phyloP scores from a whole-genome alignment of 2,888 invertebrate genomes.

The Ophion ventricosus region DNA sequence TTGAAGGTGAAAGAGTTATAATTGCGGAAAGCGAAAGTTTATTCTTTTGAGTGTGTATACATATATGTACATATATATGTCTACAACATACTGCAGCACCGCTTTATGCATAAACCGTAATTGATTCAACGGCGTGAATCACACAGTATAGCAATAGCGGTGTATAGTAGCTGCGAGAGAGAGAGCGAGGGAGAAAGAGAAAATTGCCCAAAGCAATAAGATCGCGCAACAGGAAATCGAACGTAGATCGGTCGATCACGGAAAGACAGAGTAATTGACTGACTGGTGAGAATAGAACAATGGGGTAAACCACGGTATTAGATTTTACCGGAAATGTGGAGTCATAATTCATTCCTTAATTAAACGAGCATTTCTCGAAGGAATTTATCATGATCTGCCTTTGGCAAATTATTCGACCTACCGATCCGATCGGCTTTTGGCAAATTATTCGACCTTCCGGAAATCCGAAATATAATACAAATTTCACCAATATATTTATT shows the following conservation, averaged over 20 bases:
- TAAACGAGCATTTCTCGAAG: neutral
- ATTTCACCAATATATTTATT: neutral
- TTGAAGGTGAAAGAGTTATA: neutral
- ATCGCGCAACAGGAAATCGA: conserved; percentile 43
- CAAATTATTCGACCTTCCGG: too few relatives aligned
- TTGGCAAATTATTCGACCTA: neutral
- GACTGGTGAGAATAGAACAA: conserved; percentile 8
- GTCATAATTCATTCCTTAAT: neutral
- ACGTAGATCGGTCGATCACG: conserved; percentile 35
- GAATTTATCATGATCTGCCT: neutral
- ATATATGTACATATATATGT: neutral
- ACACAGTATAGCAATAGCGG: conserved; percentile 24
- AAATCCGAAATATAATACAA: too few relatives aligned
- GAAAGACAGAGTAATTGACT: conserved; percentile 6
- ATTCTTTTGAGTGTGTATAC: conserved; percentile 16
- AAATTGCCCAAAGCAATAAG: conserved; percentile 30
- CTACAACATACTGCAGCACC: neutral
- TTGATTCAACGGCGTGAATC: conserved; percentile 53
- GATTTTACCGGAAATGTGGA: conserved; percentile 16
- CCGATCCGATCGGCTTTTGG: too few relatives aligned
- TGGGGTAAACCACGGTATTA: conserved; percentile 7
- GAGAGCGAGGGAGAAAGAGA: neutral
- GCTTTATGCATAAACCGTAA: conserved; percentile 49
- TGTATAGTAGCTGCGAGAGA: conserved; percentile 18
- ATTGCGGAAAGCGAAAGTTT: conserved; percentile 51